phyloP scores from a whole-genome alignment of 1,140 invertebrate species.

The Chironomus tepperi region DNA sequence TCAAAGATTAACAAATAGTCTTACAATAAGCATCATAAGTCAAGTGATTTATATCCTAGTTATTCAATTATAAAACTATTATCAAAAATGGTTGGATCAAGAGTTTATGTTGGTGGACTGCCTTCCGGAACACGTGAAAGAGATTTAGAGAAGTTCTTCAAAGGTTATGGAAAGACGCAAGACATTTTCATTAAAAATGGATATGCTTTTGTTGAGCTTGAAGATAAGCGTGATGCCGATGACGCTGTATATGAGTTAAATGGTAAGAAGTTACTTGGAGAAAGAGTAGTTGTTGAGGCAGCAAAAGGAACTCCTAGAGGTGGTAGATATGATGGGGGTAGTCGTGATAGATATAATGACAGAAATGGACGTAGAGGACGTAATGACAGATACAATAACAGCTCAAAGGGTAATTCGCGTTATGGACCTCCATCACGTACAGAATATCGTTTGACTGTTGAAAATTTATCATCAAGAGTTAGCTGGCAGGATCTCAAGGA shows the following conservation, averaged over 20 bases:
- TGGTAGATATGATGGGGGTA: too few species aligned
- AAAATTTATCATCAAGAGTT: too few species aligned
- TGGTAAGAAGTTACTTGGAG: slow-evolving; percentile 91
- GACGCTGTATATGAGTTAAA: too few species aligned
- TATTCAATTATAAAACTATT: too few species aligned
- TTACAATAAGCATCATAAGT: too few species aligned
- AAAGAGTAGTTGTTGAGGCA: slow-evolving; percentile 86
- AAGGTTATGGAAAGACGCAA: slow-evolving; percentile 90
- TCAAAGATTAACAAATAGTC: too few species aligned
- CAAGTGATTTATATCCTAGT: too few species aligned
- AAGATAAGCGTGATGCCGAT: too few species aligned
- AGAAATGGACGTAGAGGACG: slow-evolving; percentile 12
- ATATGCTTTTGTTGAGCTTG: too few species aligned
- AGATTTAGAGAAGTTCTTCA: slow-evolving; percentile 97
- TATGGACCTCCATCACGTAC: slow-evolving; percentile 97
- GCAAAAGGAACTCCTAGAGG: slow-evolving; percentile 58
- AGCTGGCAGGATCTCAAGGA: slow-evolving; percentile 99
- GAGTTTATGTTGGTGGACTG: too few species aligned
- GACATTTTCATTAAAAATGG: too few species aligned
- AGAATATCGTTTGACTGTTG: slow-evolving; percentile 88
- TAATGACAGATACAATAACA: slow-evolving; percentile 36
- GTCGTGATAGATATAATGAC: slow-evolving; percentile 38
- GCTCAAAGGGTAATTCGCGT: slow-evolving; percentile 51
- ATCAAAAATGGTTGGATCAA: slow-evolving; percentile 73
- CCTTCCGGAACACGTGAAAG: slow-evolving; percentile 90